Percentiles rank a stretch among this genome's conserved stretches.
Conservation (phyloP, 2,113 vertebrate genomes). For the Typhlomys cinereus region DNA sequence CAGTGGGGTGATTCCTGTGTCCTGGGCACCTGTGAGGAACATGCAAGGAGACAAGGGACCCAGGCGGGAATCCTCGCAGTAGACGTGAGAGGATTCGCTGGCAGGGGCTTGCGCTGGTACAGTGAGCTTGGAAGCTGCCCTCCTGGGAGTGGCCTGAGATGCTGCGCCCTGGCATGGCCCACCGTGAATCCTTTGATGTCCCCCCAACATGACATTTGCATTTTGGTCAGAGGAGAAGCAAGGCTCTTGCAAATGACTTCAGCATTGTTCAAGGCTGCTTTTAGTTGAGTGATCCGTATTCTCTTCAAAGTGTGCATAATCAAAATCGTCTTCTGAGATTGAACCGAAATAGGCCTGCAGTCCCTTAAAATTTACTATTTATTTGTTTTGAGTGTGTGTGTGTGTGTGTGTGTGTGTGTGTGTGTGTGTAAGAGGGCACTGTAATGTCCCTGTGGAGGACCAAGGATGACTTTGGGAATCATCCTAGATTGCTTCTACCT, state of each 20-base stretch:
- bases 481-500: no score
- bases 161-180: constrained; percentile 63
- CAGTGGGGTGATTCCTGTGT: neutral
- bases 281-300: constrained; percentile 75
- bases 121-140: constrained; percentile 53
- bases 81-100: constrained; percentile 42
- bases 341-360: no score
- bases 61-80: neutral
- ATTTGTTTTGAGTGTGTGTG: no score
- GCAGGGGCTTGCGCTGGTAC: neutral
- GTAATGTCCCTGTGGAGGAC: neutral
- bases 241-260: constrained; percentile 77
- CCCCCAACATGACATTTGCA: constrained; percentile 73
- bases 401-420: neutral
- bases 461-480: no score
- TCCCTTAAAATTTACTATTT: no score
- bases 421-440: neutral
- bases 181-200: constrained; percentile 63
- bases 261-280: constrained; percentile 68
- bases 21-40: neutral
- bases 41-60: neutral
- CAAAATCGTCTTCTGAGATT: constrained; percentile 72
- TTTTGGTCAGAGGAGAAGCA: constrained; percentile 75
- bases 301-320: constrained; percentile 63
- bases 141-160: constrained; percentile 58